Percentiles rank a stretch among this genome's conserved stretches.
Conservation (phyloP, 2,888 invertebrate genomes). For the Pterostichus madidus region DNA sequence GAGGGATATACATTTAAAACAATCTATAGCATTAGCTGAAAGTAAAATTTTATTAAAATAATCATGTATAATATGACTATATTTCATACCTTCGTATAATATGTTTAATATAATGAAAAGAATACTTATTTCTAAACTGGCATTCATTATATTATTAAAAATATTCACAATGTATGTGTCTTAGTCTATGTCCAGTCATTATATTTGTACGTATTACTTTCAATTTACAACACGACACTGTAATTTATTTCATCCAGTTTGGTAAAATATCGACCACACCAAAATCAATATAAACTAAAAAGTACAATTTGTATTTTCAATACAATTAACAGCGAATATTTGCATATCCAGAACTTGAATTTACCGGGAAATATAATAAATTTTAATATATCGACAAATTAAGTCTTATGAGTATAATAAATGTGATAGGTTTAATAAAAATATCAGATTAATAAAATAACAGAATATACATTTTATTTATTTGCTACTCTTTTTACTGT, state of each 20-base stretch:
- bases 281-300: slow-evolving; percentile 51
- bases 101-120: slow-evolving; percentile 49
- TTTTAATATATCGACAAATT: too few species aligned
- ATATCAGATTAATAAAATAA: too few species aligned
- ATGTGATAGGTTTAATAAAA: too few species aligned
- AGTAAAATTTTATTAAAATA: slow-evolving; percentile 7
- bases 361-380: too few species aligned
- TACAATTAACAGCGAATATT: background rate
- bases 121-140: slow-evolving; percentile 40
- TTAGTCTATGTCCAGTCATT: slow-evolving; percentile 16
- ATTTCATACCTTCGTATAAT: slow-evolving; percentile 45
- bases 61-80: background rate
- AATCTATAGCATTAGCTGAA: slow-evolving; percentile 88
- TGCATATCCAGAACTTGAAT: background rate
- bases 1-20: slow-evolving; percentile 97
- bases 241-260: slow-evolving; percentile 25
- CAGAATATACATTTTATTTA: too few species aligned
- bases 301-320: too few species aligned
- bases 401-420: too few species aligned
- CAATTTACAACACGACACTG: slow-evolving; percentile 1
- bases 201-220: slow-evolving; percentile 7
- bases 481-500: too few species aligned
- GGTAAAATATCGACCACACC: slow-evolving; percentile 52
- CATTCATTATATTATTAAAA: slow-evolving; percentile 51
- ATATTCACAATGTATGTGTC: background rate